Percentiles rank a stretch among this genome's conserved stretches.
phyloP scores from a whole-genome alignment of 2,113 vertebrate genomes.

The Danio rerio region DNA sequence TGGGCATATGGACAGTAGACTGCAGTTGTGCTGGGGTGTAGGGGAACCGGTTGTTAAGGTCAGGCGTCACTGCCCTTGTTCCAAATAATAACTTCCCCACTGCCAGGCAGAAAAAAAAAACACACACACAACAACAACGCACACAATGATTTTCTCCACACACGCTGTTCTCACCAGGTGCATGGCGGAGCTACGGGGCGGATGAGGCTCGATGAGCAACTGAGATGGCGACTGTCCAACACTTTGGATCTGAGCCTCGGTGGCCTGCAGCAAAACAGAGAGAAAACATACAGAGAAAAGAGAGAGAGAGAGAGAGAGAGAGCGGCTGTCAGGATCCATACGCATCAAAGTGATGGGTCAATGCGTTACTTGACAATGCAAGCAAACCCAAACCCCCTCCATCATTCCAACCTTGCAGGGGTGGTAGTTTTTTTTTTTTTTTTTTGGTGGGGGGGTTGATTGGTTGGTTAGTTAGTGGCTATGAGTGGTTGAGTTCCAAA shows the following conservation, averaged over 20 bases:
- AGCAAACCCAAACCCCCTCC: constrained; percentile 74
- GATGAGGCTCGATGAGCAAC: constrained; percentile 99
- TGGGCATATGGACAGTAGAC: constrained; percentile 39
- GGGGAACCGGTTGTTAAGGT: constrained; percentile 39
- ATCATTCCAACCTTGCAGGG: constrained; percentile 85
- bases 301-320: constrained; percentile 60
- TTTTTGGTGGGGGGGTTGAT: too few relatives aligned
- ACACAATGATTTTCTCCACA: constrained; percentile 40
- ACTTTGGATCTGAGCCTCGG: constrained; percentile 96
- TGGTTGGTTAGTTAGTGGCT: constrained; percentile 18
- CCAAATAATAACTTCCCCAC: constrained; percentile 48
- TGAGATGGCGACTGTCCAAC: constrained; percentile 99
- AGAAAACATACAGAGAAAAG: constrained; percentile 49
- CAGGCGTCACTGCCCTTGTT: constrained; percentile 45
- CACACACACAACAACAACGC: constrained; percentile 26
- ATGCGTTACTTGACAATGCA: constrained; percentile 88
- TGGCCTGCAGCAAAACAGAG: constrained; percentile 86
- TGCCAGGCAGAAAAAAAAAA: constrained; percentile 39
- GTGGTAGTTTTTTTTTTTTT: constrained; percentile 33
- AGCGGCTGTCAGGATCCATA: constrained; percentile 89
- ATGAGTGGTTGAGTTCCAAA: constrained; percentile 49
- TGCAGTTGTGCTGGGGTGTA: not conserved
- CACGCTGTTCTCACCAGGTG: constrained; percentile 93
- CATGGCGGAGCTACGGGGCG: constrained; percentile 98
- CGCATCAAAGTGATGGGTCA: constrained; percentile 91